Conservation (phyloP, 2,888 invertebrate genomes). For the Ectobius pallidus region DNA sequence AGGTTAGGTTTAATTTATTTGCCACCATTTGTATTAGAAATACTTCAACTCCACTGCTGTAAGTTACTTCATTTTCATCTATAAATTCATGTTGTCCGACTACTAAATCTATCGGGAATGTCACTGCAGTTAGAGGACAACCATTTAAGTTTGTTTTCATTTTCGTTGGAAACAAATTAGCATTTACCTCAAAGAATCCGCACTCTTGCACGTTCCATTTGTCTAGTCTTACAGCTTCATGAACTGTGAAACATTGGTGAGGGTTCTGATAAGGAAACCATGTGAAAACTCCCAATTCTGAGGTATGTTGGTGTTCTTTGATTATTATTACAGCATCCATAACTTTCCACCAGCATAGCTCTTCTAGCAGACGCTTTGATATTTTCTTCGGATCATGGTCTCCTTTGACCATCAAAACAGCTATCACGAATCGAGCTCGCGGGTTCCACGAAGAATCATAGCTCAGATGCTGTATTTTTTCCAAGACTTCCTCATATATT, state of each 20-base stretch:
- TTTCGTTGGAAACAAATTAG: neutral
- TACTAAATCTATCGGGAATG: constrained; percentile 6
- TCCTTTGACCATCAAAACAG: neutral
- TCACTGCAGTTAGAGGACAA: neutral
- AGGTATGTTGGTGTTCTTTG: too few species aligned
- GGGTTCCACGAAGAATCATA: neutral
- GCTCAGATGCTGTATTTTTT: neutral
- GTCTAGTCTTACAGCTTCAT: neutral
- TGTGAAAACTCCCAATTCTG: too few species aligned
- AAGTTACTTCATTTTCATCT: neutral
- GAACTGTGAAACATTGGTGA: neutral
- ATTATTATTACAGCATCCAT: neutral
- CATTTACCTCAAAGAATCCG: neutral
- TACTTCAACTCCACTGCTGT: neutral
- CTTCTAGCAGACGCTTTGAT: neutral
- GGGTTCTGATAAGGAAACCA: constrained; percentile 23
- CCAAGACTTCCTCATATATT: neutral
- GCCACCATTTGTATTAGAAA: neutral
- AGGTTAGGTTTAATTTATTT: neutral
- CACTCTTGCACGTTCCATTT: neutral
- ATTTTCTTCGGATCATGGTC: neutral
- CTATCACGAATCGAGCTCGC: neutral
- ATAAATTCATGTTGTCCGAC: neutral
- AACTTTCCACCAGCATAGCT: neutral
- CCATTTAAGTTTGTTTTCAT: neutral